phyloP scores from a whole-genome alignment of 2,797 vertebrate species.

The Falco concolor region DNA sequence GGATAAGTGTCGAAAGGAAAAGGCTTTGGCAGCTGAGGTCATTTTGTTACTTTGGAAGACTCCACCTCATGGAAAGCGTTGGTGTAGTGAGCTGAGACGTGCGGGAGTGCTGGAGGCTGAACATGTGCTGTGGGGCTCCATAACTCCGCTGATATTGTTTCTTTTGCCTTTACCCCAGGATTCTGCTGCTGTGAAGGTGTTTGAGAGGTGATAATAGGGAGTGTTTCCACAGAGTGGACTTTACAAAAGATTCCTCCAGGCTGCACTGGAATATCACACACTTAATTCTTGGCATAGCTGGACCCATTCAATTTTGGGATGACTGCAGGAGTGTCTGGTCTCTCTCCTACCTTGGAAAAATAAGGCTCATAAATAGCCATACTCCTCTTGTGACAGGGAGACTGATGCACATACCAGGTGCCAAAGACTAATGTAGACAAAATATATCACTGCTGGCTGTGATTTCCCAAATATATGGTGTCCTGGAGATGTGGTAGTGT shows the following conservation, averaged over 20 bases:
- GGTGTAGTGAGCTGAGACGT: fast-evolving
- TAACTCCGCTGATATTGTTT: neutral
- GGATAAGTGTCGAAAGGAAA: neutral
- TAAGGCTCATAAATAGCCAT: neutral
- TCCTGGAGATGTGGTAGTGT: neutral
- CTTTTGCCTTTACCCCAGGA: neutral
- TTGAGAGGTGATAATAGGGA: neutral
- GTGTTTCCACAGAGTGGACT: neutral
- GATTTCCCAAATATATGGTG: neutral
- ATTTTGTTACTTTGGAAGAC: neutral
- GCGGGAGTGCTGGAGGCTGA: neutral
- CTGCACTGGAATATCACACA: neutral
- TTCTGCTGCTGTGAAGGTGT: neutral
- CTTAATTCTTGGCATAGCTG: neutral
- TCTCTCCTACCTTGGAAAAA: neutral
- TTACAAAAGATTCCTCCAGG: neutral
- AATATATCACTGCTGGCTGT: neutral
- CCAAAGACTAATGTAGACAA: neutral
- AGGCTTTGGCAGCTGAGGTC: neutral
- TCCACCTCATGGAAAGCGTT: neutral
- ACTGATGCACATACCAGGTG: neutral
- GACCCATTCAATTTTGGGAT: fast-evolving
- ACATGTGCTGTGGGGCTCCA: fast-evolving
- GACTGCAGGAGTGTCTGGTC: neutral
- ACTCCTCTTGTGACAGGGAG: neutral